phyloP scores from a whole-genome alignment of 2,888 invertebrate genomes.

The Mesochorus sp. region DNA sequence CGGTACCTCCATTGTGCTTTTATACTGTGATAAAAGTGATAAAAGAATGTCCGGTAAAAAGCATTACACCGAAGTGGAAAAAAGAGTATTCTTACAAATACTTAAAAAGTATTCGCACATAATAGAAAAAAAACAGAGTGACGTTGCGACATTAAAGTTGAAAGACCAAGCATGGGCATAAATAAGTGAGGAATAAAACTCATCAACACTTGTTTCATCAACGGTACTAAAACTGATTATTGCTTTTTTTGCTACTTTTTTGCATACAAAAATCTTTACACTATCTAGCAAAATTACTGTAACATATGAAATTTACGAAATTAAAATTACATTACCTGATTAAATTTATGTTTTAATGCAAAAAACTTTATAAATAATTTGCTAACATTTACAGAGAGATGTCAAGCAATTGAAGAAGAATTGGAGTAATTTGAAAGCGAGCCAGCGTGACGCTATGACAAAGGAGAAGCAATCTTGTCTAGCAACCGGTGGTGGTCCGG shows the following conservation, averaged over 20 bases:
- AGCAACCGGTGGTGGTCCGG: background rate
- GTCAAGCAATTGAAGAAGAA: background rate
- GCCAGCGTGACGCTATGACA: background rate
- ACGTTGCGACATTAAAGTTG: background rate
- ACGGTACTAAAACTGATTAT: background rate
- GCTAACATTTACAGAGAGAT: background rate
- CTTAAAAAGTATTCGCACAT: conserved; percentile 3
- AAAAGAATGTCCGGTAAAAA: background rate
- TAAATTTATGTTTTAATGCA: background rate
- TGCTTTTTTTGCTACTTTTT: background rate
- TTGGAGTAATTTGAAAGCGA: background rate
- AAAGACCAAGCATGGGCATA: background rate
- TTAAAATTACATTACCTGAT: background rate
- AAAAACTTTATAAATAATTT: background rate
- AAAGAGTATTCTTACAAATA: background rate
- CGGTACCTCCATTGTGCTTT: background rate
- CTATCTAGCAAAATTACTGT: background rate
- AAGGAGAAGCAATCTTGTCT: background rate
- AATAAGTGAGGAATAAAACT: background rate
- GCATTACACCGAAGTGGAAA: background rate
- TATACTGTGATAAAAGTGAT: background rate
- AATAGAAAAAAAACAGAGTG: conserved; percentile 9
- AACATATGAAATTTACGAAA: background rate
- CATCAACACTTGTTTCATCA: background rate
- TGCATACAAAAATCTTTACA: background rate